phyloP scores from a whole-genome alignment of 2,797 vertebrate species.

The Clarias laeviceps region DNA sequence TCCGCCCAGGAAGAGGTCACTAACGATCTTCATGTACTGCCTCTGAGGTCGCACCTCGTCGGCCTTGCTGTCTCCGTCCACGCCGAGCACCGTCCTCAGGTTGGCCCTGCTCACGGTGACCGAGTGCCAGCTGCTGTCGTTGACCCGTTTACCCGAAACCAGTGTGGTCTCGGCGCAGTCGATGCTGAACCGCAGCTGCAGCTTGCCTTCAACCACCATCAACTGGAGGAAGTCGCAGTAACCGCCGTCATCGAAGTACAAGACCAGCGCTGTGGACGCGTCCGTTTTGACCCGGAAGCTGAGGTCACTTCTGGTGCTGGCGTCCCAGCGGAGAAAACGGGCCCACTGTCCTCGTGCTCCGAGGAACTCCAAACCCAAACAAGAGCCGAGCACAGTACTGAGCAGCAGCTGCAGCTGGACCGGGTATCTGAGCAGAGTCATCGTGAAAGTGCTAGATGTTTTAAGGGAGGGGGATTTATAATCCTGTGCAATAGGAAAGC shows the following conservation, averaged over 20 bases:
- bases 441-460: slow-evolving; percentile 61
- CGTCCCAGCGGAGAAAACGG: slow-evolving; percentile 98
- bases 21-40: slow-evolving; percentile 95
- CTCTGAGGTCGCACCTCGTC: slow-evolving; percentile 87
- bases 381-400: slow-evolving; percentile 82
- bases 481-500: slow-evolving; percentile 68
- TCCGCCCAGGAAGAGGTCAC: slow-evolving; percentile 94
- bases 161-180: slow-evolving; percentile 91
- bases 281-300: slow-evolving; percentile 96
- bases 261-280: slow-evolving; percentile 85
- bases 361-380: slow-evolving; percentile 91
- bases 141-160: slow-evolving; percentile 82
- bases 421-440: slow-evolving; percentile 83
- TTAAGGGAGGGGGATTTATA: slow-evolving; percentile 48
- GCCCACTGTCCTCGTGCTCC: slow-evolving; percentile 94
- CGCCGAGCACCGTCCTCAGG: slow-evolving; percentile 84
- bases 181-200: slow-evolving; percentile 92
- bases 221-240: slow-evolving; percentile 98
- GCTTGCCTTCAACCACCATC: slow-evolving; percentile 84
- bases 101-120: slow-evolving; percentile 86
- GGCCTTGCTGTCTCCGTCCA: slow-evolving; percentile 86
- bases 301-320: slow-evolving; percentile 92
- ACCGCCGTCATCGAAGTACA: slow-evolving; percentile 96
- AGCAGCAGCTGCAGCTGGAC: slow-evolving; percentile 87
- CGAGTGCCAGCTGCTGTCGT: slow-evolving; percentile 90